Base-by-base conservation (phyloP, 2,888 invertebrate genomes). In the Heliconius charithonia region DNA sequence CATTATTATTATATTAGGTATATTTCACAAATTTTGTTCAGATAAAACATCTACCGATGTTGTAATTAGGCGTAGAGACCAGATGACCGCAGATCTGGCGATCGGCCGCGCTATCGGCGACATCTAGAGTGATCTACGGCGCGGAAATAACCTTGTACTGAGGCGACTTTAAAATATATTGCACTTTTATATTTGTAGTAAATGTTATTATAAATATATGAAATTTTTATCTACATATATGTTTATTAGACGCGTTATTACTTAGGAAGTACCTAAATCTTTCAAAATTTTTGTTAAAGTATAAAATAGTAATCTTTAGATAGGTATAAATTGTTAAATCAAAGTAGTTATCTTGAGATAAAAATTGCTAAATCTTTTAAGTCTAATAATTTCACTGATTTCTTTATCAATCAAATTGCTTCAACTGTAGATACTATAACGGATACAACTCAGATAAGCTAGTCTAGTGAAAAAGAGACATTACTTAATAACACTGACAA, bases 51-150 rank as follows among this genome's bases (percentile, higher is more conserved):
- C 82, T 82, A 71, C 74, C 79, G 62, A 75, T 80, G 77, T 81
- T 56, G 74, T 82, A 81, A 81, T 82, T 81, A 79, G 71, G 80
- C 77, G 75, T 51, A 71, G 63, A 79, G 78, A 82, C 80, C 83
- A 82, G 83, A 83, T 90, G 87, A 91, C 91, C 90, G 84, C 86
- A 86, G 92, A 93, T 93, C 92, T 95, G 94, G 94, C 94, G 84
- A 87, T 82, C 80, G 83, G 93, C 93, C 94, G 92, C 88, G 74
- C 82, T 92, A 93, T 94, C 94, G 86, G 87, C 89, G 90, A 87
- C 92, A 94, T 95, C 94, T 94, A 87, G 83, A 88, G 91, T 92
- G 93, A 93, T 93, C 90, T 93, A 93, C 90, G 76, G 70, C 41
- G 70, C 67, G 73, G 78, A 67, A 74, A 78, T 78, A 78, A 67